Percentiles rank a stretch among this genome's conserved stretches.
phyloP scores from a whole-genome alignment of 2,113 vertebrate genomes.

The Indri indri region DNA sequence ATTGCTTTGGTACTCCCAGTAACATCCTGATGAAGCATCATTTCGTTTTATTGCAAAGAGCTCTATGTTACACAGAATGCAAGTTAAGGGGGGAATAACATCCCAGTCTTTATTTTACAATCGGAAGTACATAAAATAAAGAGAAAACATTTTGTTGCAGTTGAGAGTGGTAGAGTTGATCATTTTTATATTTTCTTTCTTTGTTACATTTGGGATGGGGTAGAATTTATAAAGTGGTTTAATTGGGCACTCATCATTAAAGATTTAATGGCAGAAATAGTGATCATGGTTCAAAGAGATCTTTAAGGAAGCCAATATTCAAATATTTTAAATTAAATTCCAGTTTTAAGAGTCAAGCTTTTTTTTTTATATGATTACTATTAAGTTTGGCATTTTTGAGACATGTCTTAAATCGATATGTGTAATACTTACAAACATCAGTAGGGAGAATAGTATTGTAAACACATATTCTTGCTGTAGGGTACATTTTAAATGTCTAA shows the following conservation, averaged over 20 bases:
- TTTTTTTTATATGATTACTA: slow-evolving; percentile 88
- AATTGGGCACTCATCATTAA: background rate
- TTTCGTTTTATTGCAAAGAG: slow-evolving; percentile 75
- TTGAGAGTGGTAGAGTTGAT: slow-evolving; percentile 34
- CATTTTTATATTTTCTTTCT: background rate
- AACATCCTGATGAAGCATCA: slow-evolving; percentile 70
- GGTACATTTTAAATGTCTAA: slow-evolving; percentile 94
- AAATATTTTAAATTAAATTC: slow-evolving; percentile 73
- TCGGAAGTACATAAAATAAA: slow-evolving; percentile 53
- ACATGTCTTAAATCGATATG: slow-evolving; percentile 89
- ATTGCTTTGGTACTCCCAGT: slow-evolving; percentile 75
- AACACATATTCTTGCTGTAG: slow-evolving; percentile 89
- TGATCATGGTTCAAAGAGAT: background rate
- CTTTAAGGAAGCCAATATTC: slow-evolving; percentile 56
- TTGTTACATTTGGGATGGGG: background rate
- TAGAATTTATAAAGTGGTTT: slow-evolving; percentile 19
- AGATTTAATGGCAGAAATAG: slow-evolving; percentile 1
- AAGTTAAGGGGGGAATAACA: slow-evolving; percentile 74
- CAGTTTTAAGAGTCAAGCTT: slow-evolving; percentile 59
- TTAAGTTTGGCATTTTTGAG: slow-evolving; percentile 93
- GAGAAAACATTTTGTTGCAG: slow-evolving; percentile 49
- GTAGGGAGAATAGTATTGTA: slow-evolving; percentile 85
- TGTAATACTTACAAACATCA: slow-evolving; percentile 90
- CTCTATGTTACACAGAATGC: slow-evolving; percentile 69
- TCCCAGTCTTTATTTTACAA: slow-evolving; percentile 62